Evolutionary conservation across 2,797 vertebrate genomes (phyloP), one percentile per base, ranked within the genome.

Genomic region (Crax fasciolata): DNA sequence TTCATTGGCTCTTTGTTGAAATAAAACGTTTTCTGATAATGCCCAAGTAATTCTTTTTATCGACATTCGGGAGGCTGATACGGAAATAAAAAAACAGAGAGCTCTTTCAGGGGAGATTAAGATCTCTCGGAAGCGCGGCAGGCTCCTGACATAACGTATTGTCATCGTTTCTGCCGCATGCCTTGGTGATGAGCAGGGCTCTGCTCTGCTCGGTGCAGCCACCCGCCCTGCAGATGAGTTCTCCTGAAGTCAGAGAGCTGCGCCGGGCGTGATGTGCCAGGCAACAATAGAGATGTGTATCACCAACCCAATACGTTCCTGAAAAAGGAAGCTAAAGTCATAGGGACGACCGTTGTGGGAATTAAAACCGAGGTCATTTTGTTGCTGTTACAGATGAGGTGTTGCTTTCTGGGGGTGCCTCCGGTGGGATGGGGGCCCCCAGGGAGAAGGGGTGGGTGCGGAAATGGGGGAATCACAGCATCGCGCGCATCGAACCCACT

Each of bases 11-110:
- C 92, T 97, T 98, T 97, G 93, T 95, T 95, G 97, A 94, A 97
- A 97, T 97, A 94, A 97, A 97, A 76, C 54, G 52, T 81, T 97
- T 97, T 97, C 97, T 97, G 98, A 98, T 98, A 98, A 97, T 96
- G 93, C 97, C 95, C 93, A 89, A 98, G 97, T 98, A 96, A 98
- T 98, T 98, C 97, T 97, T 96, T 96, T 98, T 98, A 98, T 98
- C 98, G 96, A 87, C 96, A 62, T 94, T 89, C 35, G 11, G 49
- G 80, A 94, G 94, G 95, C 95, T 96, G 96, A 97, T 98, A 97
- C 41, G 94, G 97, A 98, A 98, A 97, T 97, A 96, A 97, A 97
- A 97, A 97, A 93, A 88, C 89, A 91, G 71, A 77, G 93, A 96
- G 84, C 96, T 97, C 94, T 98, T 98, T 96, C 97, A 98, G 96